Evolutionary conservation across 1,140 invertebrate genomes (phyloP), one percentile per base, ranked within the genome.

Genomic region (Drosophila parvula): DNA sequence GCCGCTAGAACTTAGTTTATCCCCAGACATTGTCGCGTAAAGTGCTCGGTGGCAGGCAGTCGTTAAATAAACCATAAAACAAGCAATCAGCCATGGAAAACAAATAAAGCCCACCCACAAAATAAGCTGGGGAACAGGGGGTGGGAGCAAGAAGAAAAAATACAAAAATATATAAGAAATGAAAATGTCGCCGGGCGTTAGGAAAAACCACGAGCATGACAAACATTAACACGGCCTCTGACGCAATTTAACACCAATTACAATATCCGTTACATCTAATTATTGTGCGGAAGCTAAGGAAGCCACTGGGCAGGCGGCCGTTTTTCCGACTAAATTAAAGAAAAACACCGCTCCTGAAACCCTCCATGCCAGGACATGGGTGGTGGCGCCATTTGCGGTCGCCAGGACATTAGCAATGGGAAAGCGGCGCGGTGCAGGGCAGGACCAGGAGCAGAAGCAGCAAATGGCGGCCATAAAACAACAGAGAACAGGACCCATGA

Each of bases 261-360:
- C 86, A 91, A 91, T 91, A 91, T 91, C 90, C 90, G 90, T 91
- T 91, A 91, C 90, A 91, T 90, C 90, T 91, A 91, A 91, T 91
- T 91, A 91, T 90, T 90, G 82, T 82, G 70, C 75, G 68, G 79
- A 68, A 83, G 68, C 57, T 61, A 79, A 81, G 74, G 78, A 81
- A 84, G 85, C 83, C 83, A 88, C 76, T 82, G 78, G 76, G 60
- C 51, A 63, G 57, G 27, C 48, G 48, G 30, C 51, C 59, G 69
- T 57, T 44, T 67, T 53, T 38, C 44, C 44, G 65, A 85, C 81
- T 67, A 85, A 89, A 90, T 89, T 90, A 89, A 89, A 89, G 85
- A 64, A 89, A 89, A 89, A 88, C 83, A 86, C 44, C 34, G 61
- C 43, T 14, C 18, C 7, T 9, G 50, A 30, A 30, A 18, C 16